These are phyloP conservation scores for Dryomyza anilis DNA, from an alignment of 2,888 invertebrate genomes.

Conservation along the genomic window DNA sequence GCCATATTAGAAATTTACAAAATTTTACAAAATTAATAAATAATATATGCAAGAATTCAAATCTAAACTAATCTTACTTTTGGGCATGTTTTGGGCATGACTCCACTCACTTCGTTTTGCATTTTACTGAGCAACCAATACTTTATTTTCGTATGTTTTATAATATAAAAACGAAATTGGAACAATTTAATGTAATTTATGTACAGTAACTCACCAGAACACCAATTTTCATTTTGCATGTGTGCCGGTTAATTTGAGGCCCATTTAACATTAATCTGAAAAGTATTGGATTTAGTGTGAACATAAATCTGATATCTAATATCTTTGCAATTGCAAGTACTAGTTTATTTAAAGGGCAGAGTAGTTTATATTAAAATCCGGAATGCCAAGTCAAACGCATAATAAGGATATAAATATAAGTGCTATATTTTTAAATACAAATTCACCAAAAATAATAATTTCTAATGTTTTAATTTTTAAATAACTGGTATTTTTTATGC, in stretches of 20 bases:
- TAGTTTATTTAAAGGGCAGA: neutral
- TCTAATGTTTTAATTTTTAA: no score
- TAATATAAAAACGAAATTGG: neutral
- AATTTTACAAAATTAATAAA: neutral
- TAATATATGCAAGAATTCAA: neutral
- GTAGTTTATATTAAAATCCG: no score
- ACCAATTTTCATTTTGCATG: no score
- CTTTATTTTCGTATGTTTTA: neutral
- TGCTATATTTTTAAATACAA: no score
- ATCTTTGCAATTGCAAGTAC: neutral
- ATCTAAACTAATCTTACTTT: neutral
- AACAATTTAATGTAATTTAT: no score
- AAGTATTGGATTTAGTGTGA: neutral
- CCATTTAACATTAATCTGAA: neutral
- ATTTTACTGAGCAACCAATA: neutral
- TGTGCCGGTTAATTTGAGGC: neutral
- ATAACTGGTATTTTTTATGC: neutral
- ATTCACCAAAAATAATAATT: no score
- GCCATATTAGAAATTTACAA: conserved; percentile 50
- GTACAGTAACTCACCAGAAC: no score
- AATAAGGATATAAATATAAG: no score
- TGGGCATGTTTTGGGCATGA: conserved; percentile 11
- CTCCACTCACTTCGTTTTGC: conserved; percentile 7
- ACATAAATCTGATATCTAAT: neutral
- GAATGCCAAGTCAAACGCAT: no score